phyloP scores from a whole-genome alignment of 92 coral and sea anemone genomes.

The Zoanthus sociatus region DNA sequence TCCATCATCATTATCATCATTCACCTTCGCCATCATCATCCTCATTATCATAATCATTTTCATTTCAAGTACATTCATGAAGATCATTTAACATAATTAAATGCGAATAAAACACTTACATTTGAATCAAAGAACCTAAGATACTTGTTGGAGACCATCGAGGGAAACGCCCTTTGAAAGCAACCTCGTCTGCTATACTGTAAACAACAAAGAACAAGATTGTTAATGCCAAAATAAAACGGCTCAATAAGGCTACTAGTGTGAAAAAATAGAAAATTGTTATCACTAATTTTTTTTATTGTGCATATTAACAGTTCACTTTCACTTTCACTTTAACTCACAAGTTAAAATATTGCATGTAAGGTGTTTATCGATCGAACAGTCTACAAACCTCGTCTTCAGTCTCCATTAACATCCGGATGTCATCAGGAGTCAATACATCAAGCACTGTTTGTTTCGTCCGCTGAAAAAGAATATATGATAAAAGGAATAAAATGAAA shows the following conservation, averaged over 20 bases:
- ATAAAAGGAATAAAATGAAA: too few species aligned
- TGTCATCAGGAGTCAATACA: conserved; percentile 88
- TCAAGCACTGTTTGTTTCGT: conserved; percentile 85
- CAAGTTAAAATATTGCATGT: too few species aligned
- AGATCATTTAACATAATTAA: background rate
- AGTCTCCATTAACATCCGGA: conserved; percentile 91
- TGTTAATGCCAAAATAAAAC: background rate
- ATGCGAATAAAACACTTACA: conserved; percentile 55
- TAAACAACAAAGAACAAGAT: background rate
- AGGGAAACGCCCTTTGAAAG: conserved; percentile 97
- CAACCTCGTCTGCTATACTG: conserved; percentile 95
- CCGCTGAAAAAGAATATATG: conserved; percentile 58
- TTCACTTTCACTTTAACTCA: too few species aligned
- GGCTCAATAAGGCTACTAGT: too few species aligned
- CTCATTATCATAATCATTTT: too few species aligned
- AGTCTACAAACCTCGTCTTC: conserved; percentile 89
- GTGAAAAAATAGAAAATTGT: too few species aligned
- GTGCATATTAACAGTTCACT: too few species aligned
- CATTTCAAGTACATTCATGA: background rate
- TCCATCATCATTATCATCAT: too few species aligned
- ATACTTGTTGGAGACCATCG: conserved; percentile 85
- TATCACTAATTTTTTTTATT: too few species aligned
- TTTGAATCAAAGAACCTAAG: conserved; percentile 86
- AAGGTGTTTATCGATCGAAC: too few species aligned
- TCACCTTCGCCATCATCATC: too few species aligned